Conservation (phyloP, 2,888 invertebrate species). For the Drosophila eohydei region DNA sequence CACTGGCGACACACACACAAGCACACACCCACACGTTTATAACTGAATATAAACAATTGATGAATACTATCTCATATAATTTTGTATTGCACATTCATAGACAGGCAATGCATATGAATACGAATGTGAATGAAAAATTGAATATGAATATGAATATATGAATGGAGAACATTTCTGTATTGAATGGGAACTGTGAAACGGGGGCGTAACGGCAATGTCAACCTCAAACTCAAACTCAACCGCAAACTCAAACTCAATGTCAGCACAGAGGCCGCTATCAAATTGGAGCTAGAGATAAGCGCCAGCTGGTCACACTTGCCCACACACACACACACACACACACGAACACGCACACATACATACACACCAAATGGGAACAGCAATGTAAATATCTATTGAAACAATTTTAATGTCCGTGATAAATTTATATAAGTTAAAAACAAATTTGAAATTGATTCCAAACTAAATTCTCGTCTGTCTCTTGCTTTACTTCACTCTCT, state of each 20-base stretch:
- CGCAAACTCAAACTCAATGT: constrained; percentile 3
- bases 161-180: neutral
- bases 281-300: constrained; percentile 24
- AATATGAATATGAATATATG: constrained; percentile 2
- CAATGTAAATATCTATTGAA: constrained; percentile 48
- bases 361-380: constrained; percentile 33
- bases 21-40: neutral
- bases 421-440: constrained; percentile 11
- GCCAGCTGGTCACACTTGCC: constrained; percentile 32
- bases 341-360: constrained; percentile 19
- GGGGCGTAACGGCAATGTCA: constrained; percentile 30
- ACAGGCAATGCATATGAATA: constrained; percentile 29
- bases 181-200: constrained; percentile 6
- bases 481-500: constrained; percentile 12
- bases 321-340: constrained; percentile 11
- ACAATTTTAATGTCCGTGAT: constrained; percentile 47
- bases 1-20: neutral
- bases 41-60: constrained; percentile 37
- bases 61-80: constrained; percentile 41
- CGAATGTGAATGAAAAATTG: constrained; percentile 35
- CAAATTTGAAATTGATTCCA: constrained; percentile 21
- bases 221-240: constrained; percentile 13
- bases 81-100: constrained; percentile 53
- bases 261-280: constrained; percentile 4
- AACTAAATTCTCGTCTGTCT: constrained; percentile 26